Percentiles rank a stretch among this genome's conserved stretches.
Evolutionary conservation across 2,888 invertebrate genomes (phyloP).

Genomic region (Plebejus melissa): DNA sequence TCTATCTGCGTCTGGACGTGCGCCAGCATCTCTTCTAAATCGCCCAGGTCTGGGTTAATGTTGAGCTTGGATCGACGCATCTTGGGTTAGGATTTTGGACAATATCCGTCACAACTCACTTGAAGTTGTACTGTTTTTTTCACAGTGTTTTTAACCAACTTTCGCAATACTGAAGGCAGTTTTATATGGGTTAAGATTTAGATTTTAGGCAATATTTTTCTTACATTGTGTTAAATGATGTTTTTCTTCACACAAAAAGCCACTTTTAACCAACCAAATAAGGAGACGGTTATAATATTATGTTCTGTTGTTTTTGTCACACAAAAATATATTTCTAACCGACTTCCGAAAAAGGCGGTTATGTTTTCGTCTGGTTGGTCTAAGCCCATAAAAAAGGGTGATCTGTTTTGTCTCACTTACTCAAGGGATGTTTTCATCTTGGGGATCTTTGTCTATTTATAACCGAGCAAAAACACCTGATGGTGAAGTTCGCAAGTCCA

Average conservation of each 20-base stretch:
- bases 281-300: no score
- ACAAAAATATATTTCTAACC: no score
- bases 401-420: background rate
- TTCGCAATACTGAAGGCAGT: no score
- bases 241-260: background rate
- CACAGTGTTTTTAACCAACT: background rate
- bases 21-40: constrained; percentile 72
- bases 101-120: background rate
- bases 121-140: background rate
- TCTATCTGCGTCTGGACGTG: constrained; percentile 70
- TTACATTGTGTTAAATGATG: no score
- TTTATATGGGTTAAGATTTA: no score
- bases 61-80: constrained; percentile 66
- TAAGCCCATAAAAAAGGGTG: background rate
- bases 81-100: constrained; percentile 1
- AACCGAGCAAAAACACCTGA: background rate
- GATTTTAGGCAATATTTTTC: no score
- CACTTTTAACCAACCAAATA: background rate
- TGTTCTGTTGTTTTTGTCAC: no score
- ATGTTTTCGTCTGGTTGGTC: background rate
- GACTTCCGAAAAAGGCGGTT: background rate
- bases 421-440: background rate
- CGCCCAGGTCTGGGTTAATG: constrained; percentile 67
- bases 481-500: background rate
- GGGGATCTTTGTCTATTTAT: background rate